Evolutionary conservation across 1,140 invertebrate genomes (phyloP), one percentile per base, ranked within the genome.

Genomic region (Caenorhabditis inopinata): DNA sequence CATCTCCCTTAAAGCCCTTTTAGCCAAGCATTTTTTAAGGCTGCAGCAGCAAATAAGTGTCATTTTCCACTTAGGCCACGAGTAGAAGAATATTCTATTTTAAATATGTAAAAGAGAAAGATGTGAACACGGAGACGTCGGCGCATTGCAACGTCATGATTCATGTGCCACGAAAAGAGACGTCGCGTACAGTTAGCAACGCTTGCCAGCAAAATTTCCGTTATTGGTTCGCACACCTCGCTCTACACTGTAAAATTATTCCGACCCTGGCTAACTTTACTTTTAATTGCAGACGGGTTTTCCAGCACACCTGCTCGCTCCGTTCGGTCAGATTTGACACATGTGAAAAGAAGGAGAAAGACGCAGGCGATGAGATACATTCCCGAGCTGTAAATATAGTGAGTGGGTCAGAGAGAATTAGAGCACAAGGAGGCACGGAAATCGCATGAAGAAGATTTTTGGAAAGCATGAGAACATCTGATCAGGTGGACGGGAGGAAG

Each of bases 371-470:
- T 38, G 18, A 38, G 58, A 18, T 68, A 32, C 58, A 68, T 68
- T 68, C 58, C 32, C 58, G 58, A 68, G 58, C 58, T 68, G 58
- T 68, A 68, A 68, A 68, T 68, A 68, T 7, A 68, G 58, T 68
- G 58, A 68, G 32, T 68, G 38, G 58, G 58, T 38, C 5, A 68
- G n/a, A 38, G 58, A 68, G 58, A 32, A 68, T 68, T 68, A 68
- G 58, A 68, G 58, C 32, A 42, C 58, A 38, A 68, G 27, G 35
- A 62, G 9, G 25, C n/a, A 51, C 48, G 25, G 25, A 51, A 51
- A 68, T 68, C 58, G 38, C 58, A 68, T 68, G 58, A 42, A 42
- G 38, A 42, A 42, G 38, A 14, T 7, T 42, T 42, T 42, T n/a
- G 2, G 58, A 68, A 38, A 68, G 38, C 58, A 68, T 21, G 58